These are phyloP conservation scores for Prenolepis imparis DNA, from an alignment of 2,888 invertebrate species.

Conservation along the genomic window DNA sequence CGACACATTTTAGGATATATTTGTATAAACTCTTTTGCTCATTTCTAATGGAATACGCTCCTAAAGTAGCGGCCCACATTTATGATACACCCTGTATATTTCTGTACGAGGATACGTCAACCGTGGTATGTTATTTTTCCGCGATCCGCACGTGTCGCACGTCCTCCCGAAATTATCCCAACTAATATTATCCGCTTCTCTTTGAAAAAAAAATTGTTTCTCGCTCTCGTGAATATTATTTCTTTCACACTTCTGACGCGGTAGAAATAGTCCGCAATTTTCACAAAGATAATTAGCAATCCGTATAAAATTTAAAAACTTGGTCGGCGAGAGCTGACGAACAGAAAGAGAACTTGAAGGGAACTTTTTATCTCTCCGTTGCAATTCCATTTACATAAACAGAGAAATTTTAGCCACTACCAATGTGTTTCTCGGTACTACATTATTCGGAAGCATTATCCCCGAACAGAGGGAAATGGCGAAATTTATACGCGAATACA, in stretches of 20 bases:
- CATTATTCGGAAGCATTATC: conserved; percentile 44
- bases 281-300: conserved; percentile 52
- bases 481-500: conserved; percentile 17
- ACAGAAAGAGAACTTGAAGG: conserved; percentile 24
- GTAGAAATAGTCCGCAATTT: conserved; percentile 12
- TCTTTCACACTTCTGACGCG: neutral
- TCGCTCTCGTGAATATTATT: neutral
- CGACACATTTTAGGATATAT: too few relatives aligned
- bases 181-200: neutral
- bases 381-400: conserved; percentile 60
- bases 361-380: conserved; percentile 49
- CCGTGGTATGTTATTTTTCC: neutral
- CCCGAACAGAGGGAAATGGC: neutral
- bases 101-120: neutral
- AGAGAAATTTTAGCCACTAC: conserved; percentile 44
- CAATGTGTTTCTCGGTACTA: conserved; percentile 18
- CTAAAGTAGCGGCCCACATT: too few relatives aligned
- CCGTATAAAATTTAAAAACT: conserved; percentile 53
- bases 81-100: too few relatives aligned
- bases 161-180: neutral
- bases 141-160: neutral
- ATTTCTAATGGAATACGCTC: too few relatives aligned
- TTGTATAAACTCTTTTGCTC: too few relatives aligned
- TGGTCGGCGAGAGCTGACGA: conserved; percentile 8
- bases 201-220: neutral